Percentiles rank a stretch among this genome's conserved stretches.
Evolutionary conservation across 2,113 vertebrate species (phyloP).

Genomic region (mouse (Mus musculus)): GRCm39 chr7:36003001-36003500

Average conservation of each 20-base stretch:
- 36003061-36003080: neutral
- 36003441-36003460: too few relatives aligned
- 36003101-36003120: neutral
- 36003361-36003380: too few relatives aligned
- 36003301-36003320: neutral
- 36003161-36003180: neutral
- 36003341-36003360: neutral
- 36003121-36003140: too few relatives aligned
- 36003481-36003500: too few relatives aligned
- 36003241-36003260: neutral
- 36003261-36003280: neutral
- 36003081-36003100: too few relatives aligned
- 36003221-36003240: constrained; percentile 1
- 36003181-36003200: neutral
- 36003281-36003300: neutral
- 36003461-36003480: too few relatives aligned
- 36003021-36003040: neutral
- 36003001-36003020: too few relatives aligned
- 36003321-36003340: neutral
- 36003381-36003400: too few relatives aligned
- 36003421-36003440: too few relatives aligned
- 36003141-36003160: neutral
- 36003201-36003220: neutral
- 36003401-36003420: too few relatives aligned
- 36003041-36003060: fast-evolving